Evolutionary conservation across 2,888 invertebrate genomes (phyloP), one percentile per base, ranked within the genome.

Genomic region (Hipparchia sbordonii): DNA sequence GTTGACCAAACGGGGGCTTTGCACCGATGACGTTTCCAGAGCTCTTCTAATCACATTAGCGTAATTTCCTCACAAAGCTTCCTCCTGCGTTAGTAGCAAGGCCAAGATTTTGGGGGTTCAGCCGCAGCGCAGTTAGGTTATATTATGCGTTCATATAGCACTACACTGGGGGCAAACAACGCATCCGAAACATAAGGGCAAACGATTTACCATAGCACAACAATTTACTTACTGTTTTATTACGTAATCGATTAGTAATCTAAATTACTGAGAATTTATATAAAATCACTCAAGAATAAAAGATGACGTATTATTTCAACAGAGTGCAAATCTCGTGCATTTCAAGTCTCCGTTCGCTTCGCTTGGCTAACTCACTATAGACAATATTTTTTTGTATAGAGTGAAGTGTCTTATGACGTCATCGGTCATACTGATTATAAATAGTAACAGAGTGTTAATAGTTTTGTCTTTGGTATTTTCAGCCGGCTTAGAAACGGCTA

Each of bases 131-230:
- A 87, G 84, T 88, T 90, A 93, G 93, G 93, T 93, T 93, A 93
- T 91, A 91, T 89, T 91, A 91, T 90, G 92, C 91, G 87, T 92
- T 92, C 90, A 85, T 92, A 91, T 90, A 92, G 82, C 88, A 89
- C 88, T 90, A 86, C 89, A 90, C 90, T 82, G 80, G 85, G 87
- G 85, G 86, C 87, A 92, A 92, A 92, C 91, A 91, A 90, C 87
- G 88, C 89, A 87, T 84, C 83, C 82, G 80, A 83, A 81, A 82
- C 82, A 79, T 82, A 86, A 74, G 82, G 79, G 77, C 76, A 81
- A 79, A 79, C 78, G 77, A 79, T 78, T 71, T 77, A 78, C 73
- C 72, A 75, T 76, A 80, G 74, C 75, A 79, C 72, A 74, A 77
- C 79, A 74, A 74, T 79, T 82, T 91, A 92, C 92, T 92, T 92